These are phyloP conservation scores for Teleogryllus oceanicus DNA, from an alignment of 2,888 invertebrate species.

Conservation along the genomic window DNA sequence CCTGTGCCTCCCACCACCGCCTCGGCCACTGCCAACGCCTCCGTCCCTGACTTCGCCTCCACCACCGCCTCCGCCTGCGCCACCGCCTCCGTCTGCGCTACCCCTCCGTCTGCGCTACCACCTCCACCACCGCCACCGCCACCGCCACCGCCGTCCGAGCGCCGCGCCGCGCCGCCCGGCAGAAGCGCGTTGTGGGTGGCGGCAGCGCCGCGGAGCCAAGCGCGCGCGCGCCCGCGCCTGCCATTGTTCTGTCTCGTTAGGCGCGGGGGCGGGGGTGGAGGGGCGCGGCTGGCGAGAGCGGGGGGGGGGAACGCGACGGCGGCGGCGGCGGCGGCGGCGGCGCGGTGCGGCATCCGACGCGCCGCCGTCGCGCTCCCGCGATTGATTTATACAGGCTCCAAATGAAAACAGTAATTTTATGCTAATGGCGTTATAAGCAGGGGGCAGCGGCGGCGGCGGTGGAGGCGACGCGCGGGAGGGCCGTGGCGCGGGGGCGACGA, in stretches of 20 bases:
- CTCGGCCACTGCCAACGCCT: too few species aligned
- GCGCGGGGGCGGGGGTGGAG: background rate
- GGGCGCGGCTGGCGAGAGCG: background rate
- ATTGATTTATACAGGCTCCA: background rate
- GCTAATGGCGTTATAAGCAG: background rate
- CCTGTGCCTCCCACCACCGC: too few species aligned
- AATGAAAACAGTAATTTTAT: constrained; percentile 7
- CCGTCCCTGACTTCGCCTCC: too few species aligned
- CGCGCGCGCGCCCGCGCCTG: background rate
- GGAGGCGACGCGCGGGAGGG: background rate
- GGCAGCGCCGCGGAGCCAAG: background rate
- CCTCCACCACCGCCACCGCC: too few species aligned
- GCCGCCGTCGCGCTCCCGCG: background rate
- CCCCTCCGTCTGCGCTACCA: too few species aligned
- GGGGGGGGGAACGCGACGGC: background rate
- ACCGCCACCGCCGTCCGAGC: too few species aligned
- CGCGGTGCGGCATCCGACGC: background rate
- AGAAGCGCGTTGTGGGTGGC: too few species aligned
- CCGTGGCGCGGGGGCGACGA: background rate
- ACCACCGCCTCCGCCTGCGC: too few species aligned
- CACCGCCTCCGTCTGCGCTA: too few species aligned
- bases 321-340: background rate
- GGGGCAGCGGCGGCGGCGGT: too few species aligned
- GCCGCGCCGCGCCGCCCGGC: too few species aligned
- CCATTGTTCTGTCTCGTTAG: background rate